A percentile compares a stretch with the other conserved stretches of the same genome.
Conservation (phyloP, 92 coral and sea anemone species). For the Virgularia gustaviana region DNA sequence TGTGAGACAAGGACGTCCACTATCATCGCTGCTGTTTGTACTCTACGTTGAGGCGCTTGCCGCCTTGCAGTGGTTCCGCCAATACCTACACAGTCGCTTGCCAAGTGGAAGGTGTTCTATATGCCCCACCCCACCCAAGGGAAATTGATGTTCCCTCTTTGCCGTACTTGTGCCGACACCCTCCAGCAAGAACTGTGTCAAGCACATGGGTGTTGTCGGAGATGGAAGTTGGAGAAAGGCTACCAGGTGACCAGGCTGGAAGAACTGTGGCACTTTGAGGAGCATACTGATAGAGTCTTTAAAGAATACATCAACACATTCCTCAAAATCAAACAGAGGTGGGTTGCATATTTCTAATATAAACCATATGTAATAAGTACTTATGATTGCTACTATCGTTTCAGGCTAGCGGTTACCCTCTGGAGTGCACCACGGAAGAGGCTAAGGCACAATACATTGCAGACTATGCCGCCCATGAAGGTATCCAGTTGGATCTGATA, state of each 20-base stretch:
- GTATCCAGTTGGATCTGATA: not conserved
- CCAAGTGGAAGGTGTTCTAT: not conserved
- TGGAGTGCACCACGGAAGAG: not conserved
- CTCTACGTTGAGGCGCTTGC: no score
- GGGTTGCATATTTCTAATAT: no score
- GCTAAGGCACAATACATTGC: not conserved
- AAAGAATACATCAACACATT: no score
- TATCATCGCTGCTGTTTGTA: no score
- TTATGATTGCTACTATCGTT: no score
- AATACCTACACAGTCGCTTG: not conserved
- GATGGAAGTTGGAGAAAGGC: not conserved
- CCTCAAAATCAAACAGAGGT: no score
- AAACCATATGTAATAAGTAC: no score
- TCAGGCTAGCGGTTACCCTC: not conserved
- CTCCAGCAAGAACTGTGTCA: not conserved
- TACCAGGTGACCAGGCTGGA: not conserved
- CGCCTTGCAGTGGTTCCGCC: not conserved
- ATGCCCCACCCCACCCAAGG: no score
- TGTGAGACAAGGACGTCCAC: no score
- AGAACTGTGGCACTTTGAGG: not conserved
- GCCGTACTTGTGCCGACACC: not conserved
- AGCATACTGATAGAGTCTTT: not conserved
- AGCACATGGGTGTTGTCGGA: no score
- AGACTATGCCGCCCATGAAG: not conserved
- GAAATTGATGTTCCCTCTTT: not conserved